A percentile compares a stretch with the other conserved stretches of the same genome.
These are phyloP conservation scores for Falco naumanni DNA, from an alignment of 2,797 vertebrate genomes.

Conservation along the genomic window DNA sequence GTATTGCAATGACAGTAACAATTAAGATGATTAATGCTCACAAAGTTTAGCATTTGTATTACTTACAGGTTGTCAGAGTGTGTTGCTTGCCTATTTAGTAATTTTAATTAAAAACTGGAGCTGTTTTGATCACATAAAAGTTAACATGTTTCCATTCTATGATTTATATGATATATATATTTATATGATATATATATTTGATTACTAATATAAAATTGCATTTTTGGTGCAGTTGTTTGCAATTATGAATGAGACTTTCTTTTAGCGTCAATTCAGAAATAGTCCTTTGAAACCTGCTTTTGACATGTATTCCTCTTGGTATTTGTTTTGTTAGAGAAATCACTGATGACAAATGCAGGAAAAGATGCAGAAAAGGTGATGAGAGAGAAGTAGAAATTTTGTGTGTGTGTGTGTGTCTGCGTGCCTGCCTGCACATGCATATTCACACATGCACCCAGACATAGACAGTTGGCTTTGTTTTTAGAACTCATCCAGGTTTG, in stretches of 20 bases:
- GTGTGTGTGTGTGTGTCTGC: background rate
- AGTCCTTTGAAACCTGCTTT: background rate
- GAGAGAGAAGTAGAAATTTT: background rate
- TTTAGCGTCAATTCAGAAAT: background rate
- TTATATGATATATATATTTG: background rate
- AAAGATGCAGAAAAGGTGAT: background rate
- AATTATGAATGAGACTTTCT: background rate
- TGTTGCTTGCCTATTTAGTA: background rate
- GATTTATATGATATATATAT: background rate
- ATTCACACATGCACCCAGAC: background rate
- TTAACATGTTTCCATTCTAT: background rate
- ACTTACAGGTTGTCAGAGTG: background rate
- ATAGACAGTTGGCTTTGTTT: background rate
- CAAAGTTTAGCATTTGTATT: background rate
- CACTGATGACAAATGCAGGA: background rate
- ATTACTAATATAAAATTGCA: background rate
- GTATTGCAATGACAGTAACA: background rate
- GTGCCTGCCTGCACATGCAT: fast-evolving
- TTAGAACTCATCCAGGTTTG: background rate
- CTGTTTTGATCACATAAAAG: background rate
- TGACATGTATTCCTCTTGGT: background rate
- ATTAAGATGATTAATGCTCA: background rate
- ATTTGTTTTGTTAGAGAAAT: background rate
- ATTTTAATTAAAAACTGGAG: background rate
- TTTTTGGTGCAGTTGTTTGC: background rate